Evolutionary conservation across 2,888 invertebrate species (phyloP).

Genomic region (Camponotus fellah): DNA sequence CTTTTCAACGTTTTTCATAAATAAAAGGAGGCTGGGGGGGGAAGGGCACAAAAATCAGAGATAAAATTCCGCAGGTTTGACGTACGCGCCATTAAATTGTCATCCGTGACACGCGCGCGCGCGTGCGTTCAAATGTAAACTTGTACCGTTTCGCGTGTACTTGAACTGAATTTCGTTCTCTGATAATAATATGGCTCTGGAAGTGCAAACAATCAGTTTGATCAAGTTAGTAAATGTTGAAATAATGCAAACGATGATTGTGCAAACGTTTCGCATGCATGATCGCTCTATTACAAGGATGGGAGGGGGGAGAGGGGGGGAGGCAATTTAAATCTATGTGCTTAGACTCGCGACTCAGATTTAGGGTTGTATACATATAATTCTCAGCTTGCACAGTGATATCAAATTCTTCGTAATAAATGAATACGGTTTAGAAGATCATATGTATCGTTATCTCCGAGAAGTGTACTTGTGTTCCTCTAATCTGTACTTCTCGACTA

Average conservation of each 20-base stretch:
- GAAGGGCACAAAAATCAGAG: background rate
- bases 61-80: background rate
- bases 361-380: conserved; percentile 11
- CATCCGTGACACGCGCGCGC: background rate
- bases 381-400: conserved; percentile 23
- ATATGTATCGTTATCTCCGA: background rate
- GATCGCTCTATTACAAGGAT: background rate
- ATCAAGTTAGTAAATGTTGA: conserved; percentile 22
- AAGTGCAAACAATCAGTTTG: conserved; percentile 12
- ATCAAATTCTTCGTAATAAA: conserved; percentile 16
- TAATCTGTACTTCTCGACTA: background rate
- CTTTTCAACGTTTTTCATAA: background rate
- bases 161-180: conserved; percentile 19
- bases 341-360: conserved; percentile 18
- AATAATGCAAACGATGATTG: conserved; percentile 31
- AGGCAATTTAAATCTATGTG: conserved; percentile 22
- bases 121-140: background rate
- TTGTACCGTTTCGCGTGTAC: background rate
- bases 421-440: background rate
- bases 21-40: too few relatives aligned
- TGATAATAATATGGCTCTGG: conserved; percentile 4
- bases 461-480: background rate
- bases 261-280: conserved; percentile 7
- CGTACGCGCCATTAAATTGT: background rate
- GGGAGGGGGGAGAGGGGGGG: too few relatives aligned